Base-by-base conservation (phyloP, 2,113 vertebrate genomes). In the Vulpes lagopus region DNA sequence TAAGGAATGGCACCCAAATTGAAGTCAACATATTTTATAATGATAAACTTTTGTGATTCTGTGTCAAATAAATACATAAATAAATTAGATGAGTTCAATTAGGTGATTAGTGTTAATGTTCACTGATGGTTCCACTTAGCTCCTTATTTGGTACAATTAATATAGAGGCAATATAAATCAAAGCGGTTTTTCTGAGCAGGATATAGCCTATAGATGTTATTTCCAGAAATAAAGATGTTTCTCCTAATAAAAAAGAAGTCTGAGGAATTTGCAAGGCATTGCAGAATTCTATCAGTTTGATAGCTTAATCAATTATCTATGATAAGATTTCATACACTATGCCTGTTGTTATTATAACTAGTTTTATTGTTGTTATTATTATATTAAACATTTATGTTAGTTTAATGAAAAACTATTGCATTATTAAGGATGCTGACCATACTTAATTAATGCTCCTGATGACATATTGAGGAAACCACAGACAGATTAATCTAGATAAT, bases 401-500 rank as follows among this genome's bases (percentile, higher is more conserved):
- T 43, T 27, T 27, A 53, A 12, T 14, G 1, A 0, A 90, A 89
- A 94, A 86, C n/a, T 96, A n/a, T 23, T 89, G 55, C 67, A 5
- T 84, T 73, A 95, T 25, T 27, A 92, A 87, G 82, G 85, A 32
- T 60, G 91, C 35, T 0, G 23, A 96, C 95, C 92, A 95, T 76
- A 64, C 43, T 94, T 95, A 78, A 76, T 96, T 91, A 98, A 91
- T 9, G 55, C 53, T 30, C n/a, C 27, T 86, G 92, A 51, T 74
- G 74, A 60, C 53, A 30, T 38, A 95, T 83, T 67, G 30, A 32
- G 43, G 76, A 97, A 98, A 97, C 80, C 93, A 95, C 25, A 95
- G 60, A 57, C 71, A 95, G 8, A 86, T 91, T 93, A 53, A 95
- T 87, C 57, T 79, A 80, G 86, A 25, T 27, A 89, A 95, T 92